Percentiles rank a stretch among this genome's conserved stretches.
These are phyloP conservation scores for Drosophila ezoana DNA, from an alignment of 2,888 invertebrate species.

Conservation along the genomic window DNA sequence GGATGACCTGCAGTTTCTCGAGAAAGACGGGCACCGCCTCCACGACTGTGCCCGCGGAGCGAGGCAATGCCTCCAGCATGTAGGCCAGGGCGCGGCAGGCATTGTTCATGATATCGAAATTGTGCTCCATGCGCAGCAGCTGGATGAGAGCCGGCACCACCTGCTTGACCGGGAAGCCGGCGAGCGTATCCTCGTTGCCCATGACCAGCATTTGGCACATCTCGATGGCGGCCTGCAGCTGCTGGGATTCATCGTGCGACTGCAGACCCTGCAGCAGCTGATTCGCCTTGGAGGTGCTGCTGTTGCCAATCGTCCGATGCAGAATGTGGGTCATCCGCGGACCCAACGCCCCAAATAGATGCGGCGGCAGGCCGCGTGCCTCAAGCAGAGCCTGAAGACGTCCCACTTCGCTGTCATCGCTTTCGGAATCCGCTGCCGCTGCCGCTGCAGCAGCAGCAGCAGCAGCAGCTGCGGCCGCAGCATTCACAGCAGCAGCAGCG, in stretches of 20 bases:
- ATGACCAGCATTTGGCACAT: constrained; percentile 99
- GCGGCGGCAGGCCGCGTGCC: constrained; percentile 97
- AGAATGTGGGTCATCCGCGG: constrained; percentile 98
- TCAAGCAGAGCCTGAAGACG: constrained; percentile 97
- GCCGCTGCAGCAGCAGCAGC: constrained; percentile 53
- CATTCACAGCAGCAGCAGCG: constrained; percentile 61
- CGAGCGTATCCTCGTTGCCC: constrained; percentile 99
- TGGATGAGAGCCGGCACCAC: constrained; percentile 97
- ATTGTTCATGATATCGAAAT: constrained; percentile 99
- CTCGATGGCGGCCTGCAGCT: constrained; percentile 98
- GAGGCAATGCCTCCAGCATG: constrained; percentile 99
- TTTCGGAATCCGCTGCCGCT: constrained; percentile 87
- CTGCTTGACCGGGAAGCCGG: constrained; percentile 99
- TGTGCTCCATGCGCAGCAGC: constrained; percentile 97
- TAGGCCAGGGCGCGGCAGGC: constrained; percentile 99
- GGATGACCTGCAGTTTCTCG: constrained; percentile 98
- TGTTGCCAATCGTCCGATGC: constrained; percentile 96
- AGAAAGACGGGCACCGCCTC: constrained; percentile 98
- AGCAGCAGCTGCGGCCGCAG: constrained; percentile 60
- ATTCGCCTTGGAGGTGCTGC: constrained; percentile 95
- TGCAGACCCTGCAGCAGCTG: constrained; percentile 96
- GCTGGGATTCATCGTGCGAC: constrained; percentile 97
- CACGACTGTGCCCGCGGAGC: constrained; percentile 97
- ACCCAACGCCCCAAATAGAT: constrained; percentile 97
- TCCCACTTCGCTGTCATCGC: constrained; percentile 98